These are phyloP conservation scores for Gadus chalcogrammus DNA, from an alignment of 2,113 vertebrate species.

Conservation along the genomic window DNA sequence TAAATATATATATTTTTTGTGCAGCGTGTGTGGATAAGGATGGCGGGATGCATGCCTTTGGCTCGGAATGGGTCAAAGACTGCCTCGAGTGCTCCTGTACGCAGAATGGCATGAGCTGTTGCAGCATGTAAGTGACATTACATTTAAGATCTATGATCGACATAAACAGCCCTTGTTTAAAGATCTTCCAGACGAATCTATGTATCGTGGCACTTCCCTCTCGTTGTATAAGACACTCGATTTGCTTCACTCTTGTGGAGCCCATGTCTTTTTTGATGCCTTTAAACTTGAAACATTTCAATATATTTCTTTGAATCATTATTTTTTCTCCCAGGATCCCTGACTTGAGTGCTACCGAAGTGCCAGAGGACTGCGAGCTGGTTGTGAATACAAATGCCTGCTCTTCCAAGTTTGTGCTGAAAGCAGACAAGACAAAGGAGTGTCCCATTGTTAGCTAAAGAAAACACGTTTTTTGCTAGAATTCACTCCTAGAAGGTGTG, in stretches of 20 bases:
- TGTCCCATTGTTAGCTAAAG: slow-evolving; percentile 11
- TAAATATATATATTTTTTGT: background rate
- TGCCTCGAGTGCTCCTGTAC: slow-evolving; percentile 40
- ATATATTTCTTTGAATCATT: background rate
- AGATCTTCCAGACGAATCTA: too few species aligned
- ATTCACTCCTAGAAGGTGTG: background rate
- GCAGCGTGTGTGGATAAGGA: slow-evolving; percentile 45
- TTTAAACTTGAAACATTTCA: too few species aligned
- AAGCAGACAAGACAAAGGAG: slow-evolving; percentile 40
- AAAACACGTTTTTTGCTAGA: background rate
- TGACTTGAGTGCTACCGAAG: rapidly evolving
- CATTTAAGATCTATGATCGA: background rate
- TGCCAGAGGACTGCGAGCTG: slow-evolving; percentile 42
- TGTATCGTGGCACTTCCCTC: too few species aligned
- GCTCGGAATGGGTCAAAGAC: slow-evolving; percentile 29
- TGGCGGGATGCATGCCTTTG: slow-evolving; percentile 28
- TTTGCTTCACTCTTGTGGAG: too few species aligned
- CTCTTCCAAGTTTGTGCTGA: slow-evolving; percentile 28
- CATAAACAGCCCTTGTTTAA: background rate
- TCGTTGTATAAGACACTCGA: too few species aligned
- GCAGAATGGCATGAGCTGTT: slow-evolving; percentile 6
- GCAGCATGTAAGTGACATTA: slow-evolving; percentile 21
- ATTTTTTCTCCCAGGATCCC: slow-evolving; percentile 25
- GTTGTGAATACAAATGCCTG: slow-evolving; percentile 28
- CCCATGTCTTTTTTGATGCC: too few species aligned